Evolutionary conservation across 2,888 invertebrate genomes (phyloP).

Genomic region (Ochlodes sylvanus): DNA sequence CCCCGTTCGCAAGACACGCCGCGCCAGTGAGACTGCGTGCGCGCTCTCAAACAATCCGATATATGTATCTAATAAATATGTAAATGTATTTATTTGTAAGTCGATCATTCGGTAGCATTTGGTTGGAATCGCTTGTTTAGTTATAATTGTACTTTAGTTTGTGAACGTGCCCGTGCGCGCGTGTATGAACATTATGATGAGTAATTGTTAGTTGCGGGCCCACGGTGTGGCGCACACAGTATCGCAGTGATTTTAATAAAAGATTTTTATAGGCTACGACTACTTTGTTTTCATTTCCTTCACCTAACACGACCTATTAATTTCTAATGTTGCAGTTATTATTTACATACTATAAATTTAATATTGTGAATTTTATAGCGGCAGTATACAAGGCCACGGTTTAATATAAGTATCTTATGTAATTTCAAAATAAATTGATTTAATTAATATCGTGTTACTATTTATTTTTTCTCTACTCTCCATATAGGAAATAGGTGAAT

Average conservation of each 20-base stretch:
- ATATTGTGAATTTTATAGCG: constrained; percentile 30
- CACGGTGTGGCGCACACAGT: constrained; percentile 63
- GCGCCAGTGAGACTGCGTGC: constrained; percentile 54
- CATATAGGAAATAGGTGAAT: too few species aligned
- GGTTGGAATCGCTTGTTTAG: constrained; percentile 75
- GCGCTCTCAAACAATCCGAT: constrained; percentile 50
- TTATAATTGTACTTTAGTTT: constrained; percentile 66
- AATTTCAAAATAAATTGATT: constrained; percentile 28
- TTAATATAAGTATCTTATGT: constrained; percentile 31
- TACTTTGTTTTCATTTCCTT: constrained; percentile 22
- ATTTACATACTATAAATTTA: constrained; percentile 27
- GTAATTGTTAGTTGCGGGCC: constrained; percentile 68
- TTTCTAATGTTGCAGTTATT: constrained; percentile 17
- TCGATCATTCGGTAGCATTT: constrained; percentile 67
- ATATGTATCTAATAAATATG: constrained; percentile 54
- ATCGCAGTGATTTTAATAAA: constrained; percentile 83
- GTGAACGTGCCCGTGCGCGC: constrained; percentile 53
- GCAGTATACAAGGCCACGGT: constrained; percentile 29
- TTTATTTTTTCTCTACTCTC: background rate
- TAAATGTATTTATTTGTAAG: constrained; percentile 77
- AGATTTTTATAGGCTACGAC: constrained; percentile 78
- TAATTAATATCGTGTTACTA: constrained; percentile 1
- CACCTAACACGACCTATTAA: constrained; percentile 22
- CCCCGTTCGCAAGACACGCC: constrained; percentile 28
- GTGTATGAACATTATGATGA: constrained; percentile 60